Conservation (phyloP, 2,113 vertebrate species). For the Urocynchramus pylzowi region DNA sequence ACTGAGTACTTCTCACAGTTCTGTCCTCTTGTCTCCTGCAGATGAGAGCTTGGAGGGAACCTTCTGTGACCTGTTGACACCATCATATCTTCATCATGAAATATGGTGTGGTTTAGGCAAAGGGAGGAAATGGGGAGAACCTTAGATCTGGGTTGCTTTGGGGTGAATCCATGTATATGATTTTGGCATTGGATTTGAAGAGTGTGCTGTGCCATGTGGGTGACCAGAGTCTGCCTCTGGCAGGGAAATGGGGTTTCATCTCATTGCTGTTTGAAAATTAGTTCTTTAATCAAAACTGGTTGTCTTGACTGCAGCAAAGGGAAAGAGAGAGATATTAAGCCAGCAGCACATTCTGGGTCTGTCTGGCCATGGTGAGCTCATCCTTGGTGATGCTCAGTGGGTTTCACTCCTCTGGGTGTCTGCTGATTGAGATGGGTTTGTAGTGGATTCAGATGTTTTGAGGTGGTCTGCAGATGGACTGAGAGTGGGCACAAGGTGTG, state of each 20-base stretch:
- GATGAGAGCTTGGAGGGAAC: not conserved
- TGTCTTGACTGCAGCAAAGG: not conserved
- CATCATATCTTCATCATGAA: not conserved
- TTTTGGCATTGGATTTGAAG: not conserved
- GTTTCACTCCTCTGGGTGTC: not conserved
- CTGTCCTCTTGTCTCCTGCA: not conserved
- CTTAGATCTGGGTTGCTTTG: not conserved
- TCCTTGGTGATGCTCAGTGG: not conserved
- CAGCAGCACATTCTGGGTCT: not conserved
- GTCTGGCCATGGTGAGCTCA: not conserved
- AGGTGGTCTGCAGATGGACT: not conserved
- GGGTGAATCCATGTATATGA: accelerated
- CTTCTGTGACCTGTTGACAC: not conserved
- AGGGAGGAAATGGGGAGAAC: not conserved
- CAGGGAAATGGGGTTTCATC: not conserved
- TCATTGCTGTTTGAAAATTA: not conserved
- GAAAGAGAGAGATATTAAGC: not conserved
- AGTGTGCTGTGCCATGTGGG: not conserved
- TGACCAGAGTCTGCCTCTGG: not conserved
- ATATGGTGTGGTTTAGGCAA: not conserved
- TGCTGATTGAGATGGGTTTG: not conserved
- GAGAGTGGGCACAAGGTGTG: not conserved
- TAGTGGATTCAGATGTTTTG: not conserved
- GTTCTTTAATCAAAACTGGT: not conserved
- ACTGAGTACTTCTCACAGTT: not conserved